Conservation (phyloP, 2,888 invertebrate species). For the Eueremaeus valkanovi region DNA sequence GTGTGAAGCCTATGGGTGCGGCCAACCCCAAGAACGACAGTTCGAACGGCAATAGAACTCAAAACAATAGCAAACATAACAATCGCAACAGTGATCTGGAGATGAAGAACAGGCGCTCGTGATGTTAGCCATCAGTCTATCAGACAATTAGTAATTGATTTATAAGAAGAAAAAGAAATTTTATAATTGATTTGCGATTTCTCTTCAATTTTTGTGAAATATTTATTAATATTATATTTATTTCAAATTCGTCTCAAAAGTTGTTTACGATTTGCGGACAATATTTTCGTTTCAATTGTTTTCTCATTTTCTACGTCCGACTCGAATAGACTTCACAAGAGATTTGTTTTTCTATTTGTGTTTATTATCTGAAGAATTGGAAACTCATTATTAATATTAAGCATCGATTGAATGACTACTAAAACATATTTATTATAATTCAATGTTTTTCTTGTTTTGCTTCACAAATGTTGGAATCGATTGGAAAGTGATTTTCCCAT, state of each 20-base stretch:
- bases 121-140: background rate
- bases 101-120: constrained; percentile 3
- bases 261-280: background rate
- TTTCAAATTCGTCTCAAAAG: background rate
- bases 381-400: no score
- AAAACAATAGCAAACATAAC: background rate
- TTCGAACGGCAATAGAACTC: background rate
- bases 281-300: no score
- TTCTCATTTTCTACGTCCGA: no score
- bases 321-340: no score
- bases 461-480: background rate
- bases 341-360: no score
- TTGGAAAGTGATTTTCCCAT: background rate
- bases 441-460: background rate
- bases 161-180: background rate
- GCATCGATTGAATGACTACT: background rate
- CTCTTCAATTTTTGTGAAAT: background rate
- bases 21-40: background rate
- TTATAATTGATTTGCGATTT: background rate
- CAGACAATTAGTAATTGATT: no score
- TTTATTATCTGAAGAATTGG: no score
- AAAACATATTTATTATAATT: background rate
- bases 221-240: no score
- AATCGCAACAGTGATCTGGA: constrained; percentile 34
- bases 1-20: constrained; percentile 28